A percentile compares a stretch with the other conserved stretches of the same genome.
These are phyloP conservation scores for Drosophila bunnanda DNA, from an alignment of 2,888 invertebrate species.

Conservation along the genomic window DNA sequence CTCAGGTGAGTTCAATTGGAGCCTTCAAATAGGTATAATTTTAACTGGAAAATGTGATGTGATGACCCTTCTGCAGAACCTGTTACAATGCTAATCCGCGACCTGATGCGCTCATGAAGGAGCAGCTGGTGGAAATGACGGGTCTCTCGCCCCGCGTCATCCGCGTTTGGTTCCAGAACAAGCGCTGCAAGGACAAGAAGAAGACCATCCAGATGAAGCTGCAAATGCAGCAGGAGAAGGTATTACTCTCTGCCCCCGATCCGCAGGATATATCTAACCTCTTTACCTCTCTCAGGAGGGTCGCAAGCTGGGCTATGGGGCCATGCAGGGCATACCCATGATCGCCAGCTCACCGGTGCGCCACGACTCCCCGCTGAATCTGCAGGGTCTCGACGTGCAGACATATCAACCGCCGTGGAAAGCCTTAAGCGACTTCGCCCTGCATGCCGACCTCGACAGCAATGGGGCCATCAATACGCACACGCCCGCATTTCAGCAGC, in stretches of 20 bases:
- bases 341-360: slow-evolving; percentile 97
- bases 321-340: slow-evolving; percentile 98
- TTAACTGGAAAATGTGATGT: background rate
- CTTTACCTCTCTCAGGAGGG: slow-evolving; percentile 90
- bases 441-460: slow-evolving; percentile 95
- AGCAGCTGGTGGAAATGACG: slow-evolving; percentile 99
- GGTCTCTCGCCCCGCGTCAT: slow-evolving; percentile 98
- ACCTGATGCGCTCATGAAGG: slow-evolving; percentile 99
- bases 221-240: slow-evolving; percentile 99
- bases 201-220: slow-evolving; percentile 98
- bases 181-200: slow-evolving; percentile 98
- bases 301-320: slow-evolving; percentile 95
- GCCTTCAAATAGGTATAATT: background rate
- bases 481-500: slow-evolving; percentile 96
- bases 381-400: slow-evolving; percentile 93
- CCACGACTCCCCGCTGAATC: slow-evolving; percentile 94
- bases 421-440: slow-evolving; percentile 97
- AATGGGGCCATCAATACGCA: slow-evolving; percentile 91
- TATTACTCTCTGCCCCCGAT: slow-evolving; percentile 82
- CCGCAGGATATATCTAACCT: background rate
- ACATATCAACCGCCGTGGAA: slow-evolving; percentile 99
- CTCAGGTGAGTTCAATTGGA: slow-evolving; percentile 87
- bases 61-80: slow-evolving; percentile 86
- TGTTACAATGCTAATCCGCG: slow-evolving; percentile 99
- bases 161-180: slow-evolving; percentile 99